Evolutionary conservation across 2,113 vertebrate genomes (phyloP), one percentile per base, ranked within the genome.

Genomic region (Melanocharis versteri): DNA sequence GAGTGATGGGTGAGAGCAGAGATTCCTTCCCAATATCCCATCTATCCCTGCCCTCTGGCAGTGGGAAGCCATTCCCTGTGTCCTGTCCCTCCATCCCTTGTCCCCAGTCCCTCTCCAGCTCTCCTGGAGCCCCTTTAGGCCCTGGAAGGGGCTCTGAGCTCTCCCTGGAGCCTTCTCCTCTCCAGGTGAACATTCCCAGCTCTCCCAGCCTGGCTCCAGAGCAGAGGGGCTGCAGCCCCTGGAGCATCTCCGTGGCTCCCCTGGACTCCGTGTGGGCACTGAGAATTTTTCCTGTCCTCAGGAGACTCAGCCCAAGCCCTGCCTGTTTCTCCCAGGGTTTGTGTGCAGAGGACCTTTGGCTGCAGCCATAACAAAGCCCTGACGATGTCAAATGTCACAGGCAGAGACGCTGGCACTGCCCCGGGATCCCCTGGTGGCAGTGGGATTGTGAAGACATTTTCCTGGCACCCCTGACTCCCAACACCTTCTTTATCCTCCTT

Each of bases 351-450:
- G 1, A 13, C 40, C 48, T 58, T 30, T 1, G 3, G 31, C 30
- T 39, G 26, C 26, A 33, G 48, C 26, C 9, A 9, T 0, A 31
- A 15, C 2, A 0, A 37, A 82, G 39, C n/a, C 57, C 50, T 10
- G 28, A n/a, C 0, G 0, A 13, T 19, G 62, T 10, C 1, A 16
- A 39, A n/a, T 1, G 8, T 35, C 48, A 5, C 66, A 5, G 0
- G 3, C 44, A 39, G n/a, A 19, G 53, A 13, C 0, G 2, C 20
- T 50, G 81, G 45, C 54, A 53, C 33, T 6, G 1, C 6, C 92
- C 61, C 5, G 68, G 17, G 5, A 14, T 37, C 48, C 15, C 45
- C 48, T 2, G 8, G 3, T 14, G 64, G 28, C 37, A 57, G 19
- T 0, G 4, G 64, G 11, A 35, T 8, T 0, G 0, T 6, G 39